A percentile compares a stretch with the other conserved stretches of the same genome.
Evolutionary conservation across 2,888 invertebrate species (phyloP).

Genomic region (Rosalia funebris): DNA sequence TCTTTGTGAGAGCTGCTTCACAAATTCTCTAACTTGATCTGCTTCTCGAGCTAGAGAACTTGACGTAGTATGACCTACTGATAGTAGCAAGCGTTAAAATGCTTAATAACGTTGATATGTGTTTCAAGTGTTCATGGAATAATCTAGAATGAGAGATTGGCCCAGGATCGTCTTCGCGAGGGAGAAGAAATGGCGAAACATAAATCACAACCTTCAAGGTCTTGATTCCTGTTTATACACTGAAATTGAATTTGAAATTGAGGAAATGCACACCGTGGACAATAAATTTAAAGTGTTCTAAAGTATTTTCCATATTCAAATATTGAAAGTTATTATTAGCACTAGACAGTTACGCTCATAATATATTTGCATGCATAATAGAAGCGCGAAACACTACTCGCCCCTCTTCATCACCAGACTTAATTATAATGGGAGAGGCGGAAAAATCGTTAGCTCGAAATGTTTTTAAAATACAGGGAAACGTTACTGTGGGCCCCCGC

Average conservation of each 20-base stretch:
- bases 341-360: slow-evolving; percentile 36
- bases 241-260: neutral
- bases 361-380: slow-evolving; percentile 44
- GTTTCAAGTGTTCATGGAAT: too few species aligned
- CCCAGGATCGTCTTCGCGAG: too few species aligned
- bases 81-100: too few species aligned
- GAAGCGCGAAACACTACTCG: slow-evolving; percentile 25
- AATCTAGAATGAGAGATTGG: too few species aligned
- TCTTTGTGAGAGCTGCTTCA: too few species aligned
- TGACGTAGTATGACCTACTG: too few species aligned
- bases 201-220: too few species aligned
- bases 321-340: slow-evolving; percentile 39
- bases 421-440: slow-evolving; percentile 30
- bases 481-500: slow-evolving; percentile 36
- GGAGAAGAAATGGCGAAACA: too few species aligned
- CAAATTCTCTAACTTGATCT: too few species aligned
- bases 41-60: too few species aligned
- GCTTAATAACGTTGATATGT: too few species aligned
- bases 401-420: slow-evolving; percentile 26
- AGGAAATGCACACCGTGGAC: slow-evolving; percentile 4
- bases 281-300: slow-evolving; percentile 28
- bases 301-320: slow-evolving; percentile 42
- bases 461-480: slow-evolving; percentile 34
- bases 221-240: too few species aligned
- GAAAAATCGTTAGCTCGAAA: slow-evolving; percentile 38